Conservation (phyloP, 2,113 vertebrate genomes). For the Equus przewalskii region DNA sequence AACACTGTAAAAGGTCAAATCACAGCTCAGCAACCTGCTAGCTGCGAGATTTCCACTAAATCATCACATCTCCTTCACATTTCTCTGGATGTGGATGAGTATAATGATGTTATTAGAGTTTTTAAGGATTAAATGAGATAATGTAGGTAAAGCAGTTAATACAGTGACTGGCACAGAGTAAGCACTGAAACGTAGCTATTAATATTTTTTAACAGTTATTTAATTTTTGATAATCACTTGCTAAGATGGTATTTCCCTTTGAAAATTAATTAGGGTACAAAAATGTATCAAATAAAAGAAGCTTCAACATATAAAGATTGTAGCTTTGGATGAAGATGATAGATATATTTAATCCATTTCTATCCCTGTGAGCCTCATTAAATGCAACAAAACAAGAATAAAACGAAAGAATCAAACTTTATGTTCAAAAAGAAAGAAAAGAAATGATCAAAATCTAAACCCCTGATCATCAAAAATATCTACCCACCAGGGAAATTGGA, state of each 20-base stretch:
- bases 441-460: neutral
- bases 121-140: slow-evolving; percentile 13
- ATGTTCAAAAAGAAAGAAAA: neutral
- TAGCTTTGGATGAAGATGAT: neutral
- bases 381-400: neutral
- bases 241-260: neutral
- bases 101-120: neutral
- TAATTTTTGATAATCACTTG: neutral
- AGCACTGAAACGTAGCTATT: neutral
- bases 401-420: neutral
- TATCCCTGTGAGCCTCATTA: neutral
- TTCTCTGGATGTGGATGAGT: neutral
- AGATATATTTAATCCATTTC: neutral
- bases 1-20: neutral
- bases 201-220: neutral
- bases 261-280: neutral
- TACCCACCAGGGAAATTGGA: neutral
- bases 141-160: neutral
- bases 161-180: neutral
- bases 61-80: neutral
- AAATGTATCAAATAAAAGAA: neutral
- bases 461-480: neutral
- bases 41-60: neutral
- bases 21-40: neutral
- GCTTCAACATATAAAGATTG: neutral